These are phyloP conservation scores for Harpagifer antarcticus DNA, from an alignment of 2,797 vertebrate species.

Conservation along the genomic window DNA sequence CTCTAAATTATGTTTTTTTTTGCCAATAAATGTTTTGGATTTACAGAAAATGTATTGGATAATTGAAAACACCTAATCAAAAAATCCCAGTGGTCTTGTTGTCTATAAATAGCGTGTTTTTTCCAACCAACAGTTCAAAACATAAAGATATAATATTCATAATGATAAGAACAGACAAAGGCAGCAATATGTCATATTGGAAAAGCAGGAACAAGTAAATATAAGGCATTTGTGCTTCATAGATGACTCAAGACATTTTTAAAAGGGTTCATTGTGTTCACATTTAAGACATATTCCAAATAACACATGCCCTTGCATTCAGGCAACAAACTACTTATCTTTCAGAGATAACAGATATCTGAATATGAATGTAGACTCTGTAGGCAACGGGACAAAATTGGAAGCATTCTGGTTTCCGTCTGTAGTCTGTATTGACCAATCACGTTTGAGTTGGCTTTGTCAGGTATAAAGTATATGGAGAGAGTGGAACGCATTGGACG, in stretches of 20 bases:
- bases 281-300: neutral
- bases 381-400: too few relatives aligned
- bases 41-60: too few relatives aligned
- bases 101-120: neutral
- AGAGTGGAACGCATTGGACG: too few relatives aligned
- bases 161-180: neutral
- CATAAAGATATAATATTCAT: neutral
- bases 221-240: neutral
- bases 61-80: neutral
- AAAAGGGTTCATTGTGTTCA: neutral
- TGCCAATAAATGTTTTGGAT: too few relatives aligned
- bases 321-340: neutral
- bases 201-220: neutral
- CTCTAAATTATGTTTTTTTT: neutral
- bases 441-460: too few relatives aligned
- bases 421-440: too few relatives aligned
- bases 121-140: neutral
- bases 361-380: too few relatives aligned
- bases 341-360: too few relatives aligned
- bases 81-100: neutral
- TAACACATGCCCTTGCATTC: neutral
- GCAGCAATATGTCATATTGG: neutral
- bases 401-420: too few relatives aligned
- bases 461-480: too few relatives aligned
- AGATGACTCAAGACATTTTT: neutral